A percentile compares a stretch with the other conserved stretches of the same genome.
Conservation (phyloP, 2,113 vertebrate species). For the Neogobius melanostomus region DNA sequence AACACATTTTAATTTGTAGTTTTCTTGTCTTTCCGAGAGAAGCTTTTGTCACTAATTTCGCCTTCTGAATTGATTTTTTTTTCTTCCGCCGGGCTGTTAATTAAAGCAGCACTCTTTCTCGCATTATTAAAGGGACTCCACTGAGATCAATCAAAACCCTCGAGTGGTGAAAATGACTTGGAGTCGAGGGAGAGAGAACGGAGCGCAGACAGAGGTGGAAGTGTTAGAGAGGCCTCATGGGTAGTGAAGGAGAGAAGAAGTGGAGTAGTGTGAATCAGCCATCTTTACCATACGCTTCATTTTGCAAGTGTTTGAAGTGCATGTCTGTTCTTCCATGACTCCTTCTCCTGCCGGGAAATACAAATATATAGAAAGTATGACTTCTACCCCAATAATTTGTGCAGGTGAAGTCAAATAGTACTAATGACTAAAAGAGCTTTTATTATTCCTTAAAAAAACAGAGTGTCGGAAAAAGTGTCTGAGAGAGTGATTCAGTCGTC, state of each 20-base stretch:
- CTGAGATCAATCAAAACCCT: slow-evolving; percentile 37
- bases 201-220: slow-evolving; percentile 24
- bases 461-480: not conserved
- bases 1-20: not conserved
- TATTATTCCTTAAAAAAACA: not conserved
- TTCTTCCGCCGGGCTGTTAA: slow-evolving; percentile 42
- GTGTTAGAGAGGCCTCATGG: not conserved
- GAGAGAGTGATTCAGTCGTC: slow-evolving; percentile 60
- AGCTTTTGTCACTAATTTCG: slow-evolving; percentile 14
- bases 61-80: slow-evolving; percentile 21
- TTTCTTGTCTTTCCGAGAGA: not conserved
- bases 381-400: too few relatives aligned
- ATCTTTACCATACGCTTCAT: slow-evolving; percentile 63
- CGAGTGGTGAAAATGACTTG: slow-evolving; percentile 31
- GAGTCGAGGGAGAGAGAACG: slow-evolving; percentile 16
- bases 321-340: too few relatives aligned
- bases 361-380: too few relatives aligned
- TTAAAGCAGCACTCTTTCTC: slow-evolving; percentile 41
- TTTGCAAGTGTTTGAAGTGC: slow-evolving; percentile 10
- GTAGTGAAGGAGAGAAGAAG: slow-evolving; percentile 21
- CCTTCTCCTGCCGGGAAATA: too few relatives aligned
- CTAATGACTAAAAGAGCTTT: not conserved
- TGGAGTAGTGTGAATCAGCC: slow-evolving; percentile 54
- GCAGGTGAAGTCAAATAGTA: not conserved
- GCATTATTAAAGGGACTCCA: slow-evolving; percentile 49